Evolutionary conservation across 2,113 vertebrate genomes (phyloP).

Genomic region (Rhinogobius similis): DNA sequence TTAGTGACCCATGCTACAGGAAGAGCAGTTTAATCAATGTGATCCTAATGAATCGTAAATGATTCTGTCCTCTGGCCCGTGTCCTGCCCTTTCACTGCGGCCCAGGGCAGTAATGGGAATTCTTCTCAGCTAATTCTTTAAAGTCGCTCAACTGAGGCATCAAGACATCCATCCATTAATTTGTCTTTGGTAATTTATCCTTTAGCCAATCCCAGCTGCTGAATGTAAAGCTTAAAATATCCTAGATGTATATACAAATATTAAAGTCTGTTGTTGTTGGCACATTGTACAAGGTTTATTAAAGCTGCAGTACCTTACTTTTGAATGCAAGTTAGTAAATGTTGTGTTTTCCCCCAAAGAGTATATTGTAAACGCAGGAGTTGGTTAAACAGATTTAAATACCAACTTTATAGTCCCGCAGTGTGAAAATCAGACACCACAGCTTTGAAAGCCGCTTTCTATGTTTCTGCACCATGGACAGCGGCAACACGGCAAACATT

Average conservation of each 20-base stretch:
- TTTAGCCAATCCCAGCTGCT: neutral
- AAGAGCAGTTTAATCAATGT: constrained; percentile 5
- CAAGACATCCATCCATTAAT: neutral
- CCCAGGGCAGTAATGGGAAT: neutral
- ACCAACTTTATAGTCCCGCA: too few relatives aligned
- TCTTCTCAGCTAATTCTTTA: neutral
- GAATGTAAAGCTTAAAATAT: too few relatives aligned
- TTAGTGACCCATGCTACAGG: neutral
- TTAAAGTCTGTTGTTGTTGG: too few relatives aligned
- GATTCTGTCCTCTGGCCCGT: constrained; percentile 5
- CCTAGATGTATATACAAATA: too few relatives aligned
- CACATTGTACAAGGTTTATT: too few relatives aligned
- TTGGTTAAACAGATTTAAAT: too few relatives aligned
- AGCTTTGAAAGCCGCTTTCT: too few relatives aligned
- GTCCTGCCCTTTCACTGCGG: neutral
- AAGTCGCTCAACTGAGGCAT: neutral
- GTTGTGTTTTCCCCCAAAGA: too few relatives aligned
- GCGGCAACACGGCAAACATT: neutral
- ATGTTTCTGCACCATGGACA: constrained; percentile 1
- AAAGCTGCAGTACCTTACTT: too few relatives aligned
- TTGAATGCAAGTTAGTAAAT: too few relatives aligned
- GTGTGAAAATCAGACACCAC: too few relatives aligned
- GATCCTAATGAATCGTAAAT: constrained; percentile 3
- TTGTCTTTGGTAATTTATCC: neutral
- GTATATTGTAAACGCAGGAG: too few relatives aligned